Evolutionary conservation across 2,888 invertebrate genomes (phyloP), one percentile per base, ranked within the genome.

Genomic region (Lasiommata megera): DNA sequence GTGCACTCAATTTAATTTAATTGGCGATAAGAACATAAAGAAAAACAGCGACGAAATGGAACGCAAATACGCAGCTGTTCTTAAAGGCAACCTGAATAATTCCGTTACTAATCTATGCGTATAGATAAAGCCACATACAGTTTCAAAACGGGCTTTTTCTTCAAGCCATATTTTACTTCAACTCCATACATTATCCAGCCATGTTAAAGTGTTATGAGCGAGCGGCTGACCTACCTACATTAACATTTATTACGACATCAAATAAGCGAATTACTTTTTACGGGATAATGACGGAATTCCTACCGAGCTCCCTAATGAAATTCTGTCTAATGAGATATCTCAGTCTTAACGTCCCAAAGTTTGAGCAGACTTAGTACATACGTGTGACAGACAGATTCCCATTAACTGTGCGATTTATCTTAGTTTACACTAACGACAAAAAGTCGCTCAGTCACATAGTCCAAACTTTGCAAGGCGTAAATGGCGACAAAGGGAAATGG

Each of bases 321-420:
- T 60, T 55, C 60, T 54, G 47, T 55, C 60, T 59, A 57, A 44
- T 44, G 57, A 60, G 57, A 62, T 62, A 60, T 60, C 60, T 58
- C 58, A 51, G 60, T 34, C 54, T 56, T 47, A 57, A 56, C 47
- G 54, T 34, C 43, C 51, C 55, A 41, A 48, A 62, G 47, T 62
- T 57, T 57, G 46, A 57, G 48, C 51, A 48, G 41, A 41, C 55
- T 41, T 40, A 59, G 54, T 59, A 48, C 54, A 50, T 40, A 62
- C 52, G 37, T 57, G 56, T 62, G 61, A 62, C 58, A 58, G 55
- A 61, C 63, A 56, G 56, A 61, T 66, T 62, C 63, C 64, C 62
- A 66, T 66, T 67, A 69, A 67, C 62, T 64, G 44, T 14, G 6
- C n/a, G 28, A 44, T 44, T 28, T 1, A 8, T 44, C 5, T 28